Conservation (phyloP, 1,140 invertebrate genomes). For the Zaprionus camerounensis region DNA sequence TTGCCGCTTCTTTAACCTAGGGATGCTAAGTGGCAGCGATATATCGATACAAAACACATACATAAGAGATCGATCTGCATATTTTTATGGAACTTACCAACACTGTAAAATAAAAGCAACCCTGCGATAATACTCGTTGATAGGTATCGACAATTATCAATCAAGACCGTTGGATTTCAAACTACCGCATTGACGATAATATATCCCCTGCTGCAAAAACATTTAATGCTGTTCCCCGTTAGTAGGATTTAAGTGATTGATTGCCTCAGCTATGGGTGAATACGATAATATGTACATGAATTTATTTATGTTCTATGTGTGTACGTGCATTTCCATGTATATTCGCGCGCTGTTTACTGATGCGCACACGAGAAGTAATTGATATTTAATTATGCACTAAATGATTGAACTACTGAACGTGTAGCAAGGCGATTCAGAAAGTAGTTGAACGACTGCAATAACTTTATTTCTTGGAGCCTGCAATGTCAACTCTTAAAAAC, state of each 20-base stretch:
- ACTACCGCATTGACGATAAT: constrained; percentile 22
- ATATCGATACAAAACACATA: neutral
- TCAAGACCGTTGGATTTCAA: neutral
- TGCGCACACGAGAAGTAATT: constrained; percentile 8
- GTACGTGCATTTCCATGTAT: neutral
- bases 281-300: constrained; percentile 4
- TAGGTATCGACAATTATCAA: neutral
- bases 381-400: constrained; percentile 20
- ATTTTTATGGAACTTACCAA: neutral
- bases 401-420: constrained; percentile 11
- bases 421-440: neutral
- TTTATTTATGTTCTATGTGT: neutral
- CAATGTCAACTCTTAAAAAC: neutral
- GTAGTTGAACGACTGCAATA: neutral
- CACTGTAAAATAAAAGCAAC: constrained; percentile 15
- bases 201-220: constrained; percentile 1
- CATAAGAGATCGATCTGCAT: neutral
- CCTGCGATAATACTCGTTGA: neutral
- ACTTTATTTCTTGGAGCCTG: neutral
- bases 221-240: constrained; percentile 32
- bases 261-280: constrained; percentile 28
- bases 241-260: constrained; percentile 61
- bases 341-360: constrained; percentile 2
- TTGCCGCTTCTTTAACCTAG: constrained; percentile 52
- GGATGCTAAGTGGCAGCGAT: constrained; percentile 6